A percentile compares a stretch with the other conserved stretches of the same genome.
Evolutionary conservation across 2,888 invertebrate species (phyloP).

Genomic region (Deroplatys truncata): DNA sequence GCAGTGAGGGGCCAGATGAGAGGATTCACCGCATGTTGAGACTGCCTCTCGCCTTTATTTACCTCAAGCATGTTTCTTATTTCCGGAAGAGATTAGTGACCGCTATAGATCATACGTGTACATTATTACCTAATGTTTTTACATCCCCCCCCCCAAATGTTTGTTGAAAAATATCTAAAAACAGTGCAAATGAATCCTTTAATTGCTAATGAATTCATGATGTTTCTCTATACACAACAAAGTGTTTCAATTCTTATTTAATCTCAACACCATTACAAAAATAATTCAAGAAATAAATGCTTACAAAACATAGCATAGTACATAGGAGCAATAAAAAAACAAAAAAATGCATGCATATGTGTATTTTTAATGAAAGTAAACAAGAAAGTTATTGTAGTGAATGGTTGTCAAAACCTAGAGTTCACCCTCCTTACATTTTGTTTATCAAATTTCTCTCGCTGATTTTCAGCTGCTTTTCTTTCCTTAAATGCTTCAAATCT

Average conservation of each 20-base stretch:
- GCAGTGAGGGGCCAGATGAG: too few relatives aligned
- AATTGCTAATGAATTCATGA: not conserved
- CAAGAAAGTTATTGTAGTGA: not conserved
- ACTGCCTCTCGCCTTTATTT: too few relatives aligned
- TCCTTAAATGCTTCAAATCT: constrained; percentile 67
- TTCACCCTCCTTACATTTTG: not conserved
- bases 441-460: not conserved
- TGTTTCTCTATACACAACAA: not conserved
- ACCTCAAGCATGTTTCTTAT: too few relatives aligned
- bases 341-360: too few relatives aligned
- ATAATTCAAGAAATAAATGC: not conserved
- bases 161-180: too few relatives aligned
- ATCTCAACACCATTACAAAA: not conserved
- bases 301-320: not conserved
- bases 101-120: too few relatives aligned
- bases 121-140: too few relatives aligned
- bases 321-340: too few relatives aligned
- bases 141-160: too few relatives aligned
- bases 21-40: too few relatives aligned
- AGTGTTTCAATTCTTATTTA: not conserved
- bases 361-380: too few relatives aligned
- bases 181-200: not conserved
- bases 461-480: constrained; percentile 54
- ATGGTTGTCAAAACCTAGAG: not conserved
- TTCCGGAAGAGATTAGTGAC: too few relatives aligned